These are phyloP conservation scores for Euzophera pinguis DNA, from an alignment of 2,888 invertebrate species.

Conservation along the genomic window DNA sequence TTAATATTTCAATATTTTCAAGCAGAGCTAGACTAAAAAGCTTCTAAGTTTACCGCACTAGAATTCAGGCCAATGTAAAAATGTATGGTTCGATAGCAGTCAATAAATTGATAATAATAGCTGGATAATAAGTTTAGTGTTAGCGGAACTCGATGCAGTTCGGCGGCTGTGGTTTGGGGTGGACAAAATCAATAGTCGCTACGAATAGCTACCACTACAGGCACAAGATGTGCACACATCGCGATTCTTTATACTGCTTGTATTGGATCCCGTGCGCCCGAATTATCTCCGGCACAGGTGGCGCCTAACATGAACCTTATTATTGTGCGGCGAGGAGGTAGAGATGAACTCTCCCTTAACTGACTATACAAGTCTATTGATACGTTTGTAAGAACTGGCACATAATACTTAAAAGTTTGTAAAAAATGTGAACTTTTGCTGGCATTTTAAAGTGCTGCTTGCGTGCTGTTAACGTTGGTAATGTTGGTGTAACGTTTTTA, in stretches of 20 bases:
- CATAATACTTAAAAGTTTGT: too few relatives aligned
- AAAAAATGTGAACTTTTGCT: too few relatives aligned
- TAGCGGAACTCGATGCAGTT: slow-evolving; percentile 54
- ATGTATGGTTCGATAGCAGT: slow-evolving; percentile 35
- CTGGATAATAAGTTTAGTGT: slow-evolving; percentile 47
- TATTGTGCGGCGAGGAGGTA: neutral
- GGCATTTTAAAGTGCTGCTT: too few relatives aligned
- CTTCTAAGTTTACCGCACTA: neutral
- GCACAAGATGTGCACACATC: slow-evolving; percentile 64
- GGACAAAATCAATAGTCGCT: slow-evolving; percentile 77
- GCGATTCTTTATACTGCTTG: slow-evolving; percentile 65
- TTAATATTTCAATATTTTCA: neutral
- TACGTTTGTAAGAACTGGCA: neutral
- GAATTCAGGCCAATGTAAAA: slow-evolving; percentile 6
- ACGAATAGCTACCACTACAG: slow-evolving; percentile 65
- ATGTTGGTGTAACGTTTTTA: too few relatives aligned
- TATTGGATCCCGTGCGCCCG: slow-evolving; percentile 46
- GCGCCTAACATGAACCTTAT: slow-evolving; percentile 37
- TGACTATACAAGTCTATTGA: neutral
- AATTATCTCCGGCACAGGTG: slow-evolving; percentile 60
- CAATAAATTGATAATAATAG: slow-evolving; percentile 66
- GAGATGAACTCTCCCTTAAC: slow-evolving; percentile 1
- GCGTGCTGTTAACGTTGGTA: too few relatives aligned
- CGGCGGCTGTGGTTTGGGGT: slow-evolving; percentile 65
- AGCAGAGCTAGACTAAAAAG: neutral